These are phyloP conservation scores for Tetrapedia diversipes DNA, from an alignment of 2,888 invertebrate species.

Conservation along the genomic window DNA sequence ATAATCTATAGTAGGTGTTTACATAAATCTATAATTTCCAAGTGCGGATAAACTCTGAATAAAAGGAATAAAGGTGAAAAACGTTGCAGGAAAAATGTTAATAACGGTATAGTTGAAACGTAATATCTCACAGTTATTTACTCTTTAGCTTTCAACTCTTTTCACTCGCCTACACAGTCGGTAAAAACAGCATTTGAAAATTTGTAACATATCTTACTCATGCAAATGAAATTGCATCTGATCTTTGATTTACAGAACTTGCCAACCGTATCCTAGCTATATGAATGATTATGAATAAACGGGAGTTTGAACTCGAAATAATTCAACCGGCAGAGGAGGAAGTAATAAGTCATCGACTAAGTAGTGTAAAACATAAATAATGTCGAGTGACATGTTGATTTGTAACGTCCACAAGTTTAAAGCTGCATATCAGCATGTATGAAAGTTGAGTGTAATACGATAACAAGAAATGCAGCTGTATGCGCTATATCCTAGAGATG, in stretches of 20 bases:
- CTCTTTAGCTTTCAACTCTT: not conserved
- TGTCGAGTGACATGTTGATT: not conserved
- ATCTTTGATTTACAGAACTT: not conserved
- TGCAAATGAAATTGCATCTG: not conserved
- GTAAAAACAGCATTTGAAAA: not conserved
- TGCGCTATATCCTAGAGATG: too few relatives aligned
- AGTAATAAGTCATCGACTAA: not conserved
- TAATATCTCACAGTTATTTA: not conserved
- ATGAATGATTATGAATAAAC: not conserved
- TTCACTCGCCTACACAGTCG: not conserved
- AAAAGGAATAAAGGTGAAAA: too few relatives aligned
- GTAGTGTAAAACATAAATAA: not conserved
- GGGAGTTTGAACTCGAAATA: not conserved
- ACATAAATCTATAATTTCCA: too few relatives aligned
- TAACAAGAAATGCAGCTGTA: too few relatives aligned
- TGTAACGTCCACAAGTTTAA: not conserved
- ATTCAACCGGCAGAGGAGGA: not conserved
- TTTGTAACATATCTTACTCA: not conserved
- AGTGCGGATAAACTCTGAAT: not conserved
- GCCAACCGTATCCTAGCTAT: not conserved
- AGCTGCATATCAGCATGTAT: too few relatives aligned
- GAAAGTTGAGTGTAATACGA: too few relatives aligned
- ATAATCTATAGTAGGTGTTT: too few relatives aligned
- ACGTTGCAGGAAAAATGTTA: too few relatives aligned
- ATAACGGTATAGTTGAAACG: not conserved